Evolutionary conservation across 2,797 vertebrate species (phyloP), one percentile per base, ranked within the genome.

Genomic region (Danio tinwini): DNA sequence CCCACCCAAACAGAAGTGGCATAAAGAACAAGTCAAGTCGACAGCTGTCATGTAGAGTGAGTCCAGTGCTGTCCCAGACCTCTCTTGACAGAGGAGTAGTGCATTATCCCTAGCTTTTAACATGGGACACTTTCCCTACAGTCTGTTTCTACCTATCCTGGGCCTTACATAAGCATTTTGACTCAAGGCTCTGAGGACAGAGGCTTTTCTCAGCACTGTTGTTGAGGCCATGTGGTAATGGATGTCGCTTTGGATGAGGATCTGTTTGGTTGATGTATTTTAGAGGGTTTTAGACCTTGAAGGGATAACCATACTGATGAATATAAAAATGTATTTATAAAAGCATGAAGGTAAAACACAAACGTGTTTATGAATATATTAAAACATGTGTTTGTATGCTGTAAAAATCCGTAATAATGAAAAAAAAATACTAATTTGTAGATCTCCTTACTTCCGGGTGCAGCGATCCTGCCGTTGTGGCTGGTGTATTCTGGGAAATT

Each of bases 21-120:
- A 16, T 39, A 11, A 76, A 65, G 19, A 37, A n/a, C 16, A 73
- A 88, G 53, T 45, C 44, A 69, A 71, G 72, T 49, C 72, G 83
- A 88, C 88, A 90, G 84, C 89, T 88, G 88, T 90, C 87, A 85
- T 74, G 74, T 87, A 75, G 77, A 64, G 84, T 87, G 78, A 87
- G 62, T 86, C 87, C 82, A 88, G 63, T 63, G 68, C 52, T 86
- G 50, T 76, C 47, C 62, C 37, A 70, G n/a, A 75, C 61, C 69
- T 81, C 58, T 45, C 68, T 37, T 50, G 49, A 59, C 61, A 74
- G 62, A 21, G 37, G 55, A 63, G 62, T 45, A 16, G 42, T 71
- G 56, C 64, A 71, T 67, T 81, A 55, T 72, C 45, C 29, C 13
- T 53, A 16, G 68, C 64, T 76, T 76, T 76, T 70, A 61, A 45